Percentiles rank a stretch among this genome's conserved stretches.
Conservation (phyloP, 2,113 vertebrate species). For the Cebus imitator region DNA sequence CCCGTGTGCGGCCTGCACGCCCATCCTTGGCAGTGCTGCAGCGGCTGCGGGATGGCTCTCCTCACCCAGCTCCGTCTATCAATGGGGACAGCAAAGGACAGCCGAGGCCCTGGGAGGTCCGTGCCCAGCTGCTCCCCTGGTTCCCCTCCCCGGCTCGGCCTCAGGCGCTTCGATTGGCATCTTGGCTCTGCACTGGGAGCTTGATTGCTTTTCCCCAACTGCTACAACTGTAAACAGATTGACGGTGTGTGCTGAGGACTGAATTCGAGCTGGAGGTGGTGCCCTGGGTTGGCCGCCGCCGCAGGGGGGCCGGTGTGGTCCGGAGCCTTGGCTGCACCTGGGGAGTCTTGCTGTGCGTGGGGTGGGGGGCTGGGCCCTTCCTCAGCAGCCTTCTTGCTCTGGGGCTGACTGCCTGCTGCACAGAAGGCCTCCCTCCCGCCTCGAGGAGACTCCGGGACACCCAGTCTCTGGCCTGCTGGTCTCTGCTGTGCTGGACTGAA, state of each 20-base stretch:
- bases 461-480: neutral
- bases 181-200: neutral
- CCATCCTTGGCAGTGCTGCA: neutral
- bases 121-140: rapidly evolving
- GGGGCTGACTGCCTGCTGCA: rapidly evolving
- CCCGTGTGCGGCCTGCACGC: rapidly evolving
- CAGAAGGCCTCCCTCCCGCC: rapidly evolving
- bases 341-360: neutral
- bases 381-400: neutral
- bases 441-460: rapidly evolving
- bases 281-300: neutral
- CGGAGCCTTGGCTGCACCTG: neutral
- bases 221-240: neutral
- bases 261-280: neutral
- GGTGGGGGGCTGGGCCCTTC: neutral
- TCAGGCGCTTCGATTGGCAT: neutral
- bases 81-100: neutral
- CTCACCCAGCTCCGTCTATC: neutral
- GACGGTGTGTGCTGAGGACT: rapidly evolving
- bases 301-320: no score
- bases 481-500: neutral
- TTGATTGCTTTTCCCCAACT: neutral
- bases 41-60: rapidly evolving
- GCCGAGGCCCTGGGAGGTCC: neutral
- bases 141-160: rapidly evolving